phyloP scores from a whole-genome alignment of 2,113 vertebrate species.

The Hoplias malabaricus region DNA sequence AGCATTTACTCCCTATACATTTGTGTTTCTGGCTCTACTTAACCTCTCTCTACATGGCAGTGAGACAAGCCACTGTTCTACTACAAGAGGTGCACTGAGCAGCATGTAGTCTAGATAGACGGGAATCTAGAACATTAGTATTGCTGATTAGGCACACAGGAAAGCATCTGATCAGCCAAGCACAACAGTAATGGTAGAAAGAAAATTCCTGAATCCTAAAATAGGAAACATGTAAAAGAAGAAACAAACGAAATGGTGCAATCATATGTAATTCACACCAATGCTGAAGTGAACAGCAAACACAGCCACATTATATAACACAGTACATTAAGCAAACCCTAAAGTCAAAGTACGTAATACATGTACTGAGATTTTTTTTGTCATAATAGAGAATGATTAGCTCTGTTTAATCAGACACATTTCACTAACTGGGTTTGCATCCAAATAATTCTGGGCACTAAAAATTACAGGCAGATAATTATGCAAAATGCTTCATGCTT shows the following conservation, averaged over 20 bases:
- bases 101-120: not conserved
- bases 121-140: not conserved
- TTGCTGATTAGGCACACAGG: not conserved
- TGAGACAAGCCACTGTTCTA: not conserved
- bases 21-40: not conserved
- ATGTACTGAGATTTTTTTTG: too few relatives aligned
- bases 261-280: slow-evolving; percentile 30
- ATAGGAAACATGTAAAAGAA: not conserved
- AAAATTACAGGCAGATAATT: too few relatives aligned
- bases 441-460: too few relatives aligned
- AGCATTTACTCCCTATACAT: slow-evolving; percentile 5
- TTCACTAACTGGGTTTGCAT: too few relatives aligned
- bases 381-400: not conserved
- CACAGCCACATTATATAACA: not conserved
- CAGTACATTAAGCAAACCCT: too few relatives aligned
- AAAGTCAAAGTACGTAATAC: too few relatives aligned
- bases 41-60: not conserved
- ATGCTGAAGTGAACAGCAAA: not conserved
- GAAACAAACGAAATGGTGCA: slow-evolving; percentile 11
- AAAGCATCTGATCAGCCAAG: not conserved
- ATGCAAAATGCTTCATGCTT: too few relatives aligned
- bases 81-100: not conserved
- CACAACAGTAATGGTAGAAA: not conserved
- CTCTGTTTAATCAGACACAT: not conserved
- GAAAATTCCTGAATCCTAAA: not conserved